A percentile compares a stretch with the other conserved stretches of the same genome.
These are phyloP conservation scores for Tetraneura akinire DNA, from an alignment of 1,140 invertebrate species.

Conservation along the genomic window DNA sequence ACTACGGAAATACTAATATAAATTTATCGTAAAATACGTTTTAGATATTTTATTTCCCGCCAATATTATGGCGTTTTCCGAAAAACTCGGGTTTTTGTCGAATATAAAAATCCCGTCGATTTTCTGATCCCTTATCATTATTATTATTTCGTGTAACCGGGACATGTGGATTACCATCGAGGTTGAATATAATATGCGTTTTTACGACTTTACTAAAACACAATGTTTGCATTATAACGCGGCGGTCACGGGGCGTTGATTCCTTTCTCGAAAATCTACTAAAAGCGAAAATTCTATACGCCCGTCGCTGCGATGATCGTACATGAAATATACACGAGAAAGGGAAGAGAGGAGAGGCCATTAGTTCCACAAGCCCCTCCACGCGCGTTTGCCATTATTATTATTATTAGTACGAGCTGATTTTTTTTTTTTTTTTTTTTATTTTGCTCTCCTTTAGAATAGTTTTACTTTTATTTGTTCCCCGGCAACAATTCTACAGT, in stretches of 20 bases:
- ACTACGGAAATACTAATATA: too few species aligned
- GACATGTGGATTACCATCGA: too few species aligned
- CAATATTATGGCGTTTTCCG: too few species aligned
- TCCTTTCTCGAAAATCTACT: constrained; percentile 39
- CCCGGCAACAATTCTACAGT: background rate
- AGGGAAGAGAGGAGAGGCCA: background rate
- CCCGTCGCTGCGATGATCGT: background rate
- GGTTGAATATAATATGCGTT: constrained; percentile 20
- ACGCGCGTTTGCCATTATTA: constrained; percentile 9
- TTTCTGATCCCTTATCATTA: background rate
- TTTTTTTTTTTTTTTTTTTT: constrained; percentile 12
- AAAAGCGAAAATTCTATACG: constrained; percentile 40
- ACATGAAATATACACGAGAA: too few species aligned
- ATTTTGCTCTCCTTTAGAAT: background rate
- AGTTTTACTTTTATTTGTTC: constrained; percentile 29
- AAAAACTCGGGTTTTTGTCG: background rate
- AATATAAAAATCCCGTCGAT: background rate
- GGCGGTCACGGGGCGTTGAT: constrained; percentile 47
- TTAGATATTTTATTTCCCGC: too few species aligned
- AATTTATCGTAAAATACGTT: too few species aligned
- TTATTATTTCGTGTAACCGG: background rate
- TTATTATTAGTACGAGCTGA: constrained; percentile 4
- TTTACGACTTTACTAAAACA: constrained; percentile 45
- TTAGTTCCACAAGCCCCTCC: constrained; percentile 36
- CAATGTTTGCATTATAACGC: constrained; percentile 47